These are phyloP conservation scores for Dryococelus australis DNA, from an alignment of 2,888 invertebrate genomes.

Conservation along the genomic window DNA sequence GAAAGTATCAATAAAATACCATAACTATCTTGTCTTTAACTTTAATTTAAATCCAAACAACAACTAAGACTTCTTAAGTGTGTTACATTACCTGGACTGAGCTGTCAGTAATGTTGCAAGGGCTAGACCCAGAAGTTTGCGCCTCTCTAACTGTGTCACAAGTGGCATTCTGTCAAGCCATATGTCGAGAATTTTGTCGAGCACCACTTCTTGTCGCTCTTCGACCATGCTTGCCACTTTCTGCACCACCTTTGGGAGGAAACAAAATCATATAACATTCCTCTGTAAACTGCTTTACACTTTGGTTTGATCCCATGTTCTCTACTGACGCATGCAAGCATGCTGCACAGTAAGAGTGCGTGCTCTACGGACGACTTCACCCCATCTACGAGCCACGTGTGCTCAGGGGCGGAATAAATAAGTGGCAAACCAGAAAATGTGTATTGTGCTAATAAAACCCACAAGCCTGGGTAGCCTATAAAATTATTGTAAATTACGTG, in stretches of 20 bases:
- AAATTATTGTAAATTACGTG: no score
- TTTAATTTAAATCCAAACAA: background rate
- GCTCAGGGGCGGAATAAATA: no score
- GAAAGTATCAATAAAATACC: no score
- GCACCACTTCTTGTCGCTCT: slow-evolving; percentile 63
- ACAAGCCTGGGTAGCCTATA: no score
- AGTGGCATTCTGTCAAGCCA: slow-evolving; percentile 83
- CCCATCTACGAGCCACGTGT: no score
- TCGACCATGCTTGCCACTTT: slow-evolving; percentile 51
- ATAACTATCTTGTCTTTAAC: slow-evolving; percentile 49
- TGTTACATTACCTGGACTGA: slow-evolving; percentile 51
- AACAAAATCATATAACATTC: background rate
- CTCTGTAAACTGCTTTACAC: no score
- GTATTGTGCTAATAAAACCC: no score
- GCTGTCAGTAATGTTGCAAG: slow-evolving; percentile 57
- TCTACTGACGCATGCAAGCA: no score
- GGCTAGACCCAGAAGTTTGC: slow-evolving; percentile 79
- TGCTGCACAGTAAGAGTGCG: no score
- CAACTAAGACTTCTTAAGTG: background rate
- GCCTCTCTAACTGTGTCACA: slow-evolving; percentile 79
- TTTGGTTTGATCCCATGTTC: no score
- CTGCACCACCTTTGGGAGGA: slow-evolving; percentile 47
- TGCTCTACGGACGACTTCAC: no score
- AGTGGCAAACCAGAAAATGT: no score
- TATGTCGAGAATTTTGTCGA: slow-evolving; percentile 74